These are phyloP conservation scores for Nibea albiflora DNA, from an alignment of 2,113 vertebrate genomes.

Conservation along the genomic window DNA sequence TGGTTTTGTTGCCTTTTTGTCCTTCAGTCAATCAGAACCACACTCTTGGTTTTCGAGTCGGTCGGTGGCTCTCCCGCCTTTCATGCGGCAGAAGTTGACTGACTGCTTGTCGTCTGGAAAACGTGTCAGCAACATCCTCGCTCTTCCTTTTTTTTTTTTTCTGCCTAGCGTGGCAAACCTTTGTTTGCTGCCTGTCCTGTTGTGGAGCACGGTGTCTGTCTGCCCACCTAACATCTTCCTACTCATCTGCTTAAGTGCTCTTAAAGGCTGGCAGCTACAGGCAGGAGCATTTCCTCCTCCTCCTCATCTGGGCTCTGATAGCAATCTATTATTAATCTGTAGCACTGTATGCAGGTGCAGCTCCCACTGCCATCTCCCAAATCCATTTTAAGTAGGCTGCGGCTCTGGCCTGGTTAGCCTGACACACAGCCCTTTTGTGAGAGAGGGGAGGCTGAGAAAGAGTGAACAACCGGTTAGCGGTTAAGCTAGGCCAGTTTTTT, in stretches of 20 bases:
- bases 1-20: neutral
- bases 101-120: neutral
- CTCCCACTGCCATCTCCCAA: slow-evolving; percentile 63
- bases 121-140: slow-evolving; percentile 2
- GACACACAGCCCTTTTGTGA: slow-evolving; percentile 39
- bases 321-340: slow-evolving; percentile 82
- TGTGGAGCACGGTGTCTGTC: slow-evolving; percentile 40
- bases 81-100: neutral
- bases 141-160: neutral
- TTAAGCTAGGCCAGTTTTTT: slow-evolving; percentile 34
- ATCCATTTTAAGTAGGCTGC: slow-evolving; percentile 72
- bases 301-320: slow-evolving; percentile 43
- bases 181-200: slow-evolving; percentile 43
- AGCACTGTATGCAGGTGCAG: slow-evolving; percentile 73
- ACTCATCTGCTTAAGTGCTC: slow-evolving; percentile 80
- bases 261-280: slow-evolving; percentile 66
- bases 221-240: slow-evolving; percentile 57
- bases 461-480: slow-evolving; percentile 33
- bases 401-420: slow-evolving; percentile 54
- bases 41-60: neutral
- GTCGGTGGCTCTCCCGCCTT: neutral
- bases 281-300: slow-evolving; percentile 54
- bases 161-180: slow-evolving; percentile 19
- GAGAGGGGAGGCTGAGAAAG: slow-evolving; percentile 29
- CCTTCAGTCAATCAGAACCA: neutral